Evolutionary conservation across 2,113 vertebrate genomes (phyloP).

Genomic region (rat (Rattus norvegicus)): DNA sequence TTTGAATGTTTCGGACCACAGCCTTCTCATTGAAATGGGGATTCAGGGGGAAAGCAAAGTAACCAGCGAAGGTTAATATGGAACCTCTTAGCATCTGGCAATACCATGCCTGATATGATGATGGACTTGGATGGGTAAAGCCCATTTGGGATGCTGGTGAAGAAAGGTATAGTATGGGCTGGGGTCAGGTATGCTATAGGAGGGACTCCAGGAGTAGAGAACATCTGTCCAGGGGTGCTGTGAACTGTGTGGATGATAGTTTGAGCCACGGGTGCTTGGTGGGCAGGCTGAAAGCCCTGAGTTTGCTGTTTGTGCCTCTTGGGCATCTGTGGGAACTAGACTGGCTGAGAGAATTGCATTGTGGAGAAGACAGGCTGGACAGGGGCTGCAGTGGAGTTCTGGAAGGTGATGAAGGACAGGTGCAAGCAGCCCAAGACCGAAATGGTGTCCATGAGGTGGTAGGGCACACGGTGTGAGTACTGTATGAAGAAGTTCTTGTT

Average conservation of each 20-base stretch:
- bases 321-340: neutral
- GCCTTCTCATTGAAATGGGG: conserved; percentile 85
- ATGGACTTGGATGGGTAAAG: conserved; percentile 85
- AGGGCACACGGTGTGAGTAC: conserved; percentile 84
- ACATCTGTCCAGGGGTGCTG: neutral
- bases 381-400: neutral
- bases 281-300: rapidly evolving
- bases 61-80: conserved; percentile 83
- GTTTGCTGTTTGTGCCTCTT: neutral
- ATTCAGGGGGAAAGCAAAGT: conserved; percentile 87
- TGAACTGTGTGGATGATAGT: rapidly evolving
- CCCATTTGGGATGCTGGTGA: conserved; percentile 83
- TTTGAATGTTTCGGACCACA: conserved; percentile 84
- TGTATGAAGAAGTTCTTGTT: conserved; percentile 83
- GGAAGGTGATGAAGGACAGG: conserved; percentile 83
- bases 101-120: conserved; percentile 84
- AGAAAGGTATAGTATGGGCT: conserved; percentile 83
- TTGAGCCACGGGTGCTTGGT: rapidly evolving
- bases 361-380: neutral
- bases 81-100: conserved; percentile 82
- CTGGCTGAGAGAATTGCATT: neutral
- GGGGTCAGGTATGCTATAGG: neutral
- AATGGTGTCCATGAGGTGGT: conserved; percentile 79
- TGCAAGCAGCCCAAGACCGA: conserved; percentile 81
- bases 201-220: neutral